Percentiles rank a stretch among this genome's conserved stretches.
phyloP scores from a whole-genome alignment of 2,113 vertebrate species.

The Suncus etruscus region DNA sequence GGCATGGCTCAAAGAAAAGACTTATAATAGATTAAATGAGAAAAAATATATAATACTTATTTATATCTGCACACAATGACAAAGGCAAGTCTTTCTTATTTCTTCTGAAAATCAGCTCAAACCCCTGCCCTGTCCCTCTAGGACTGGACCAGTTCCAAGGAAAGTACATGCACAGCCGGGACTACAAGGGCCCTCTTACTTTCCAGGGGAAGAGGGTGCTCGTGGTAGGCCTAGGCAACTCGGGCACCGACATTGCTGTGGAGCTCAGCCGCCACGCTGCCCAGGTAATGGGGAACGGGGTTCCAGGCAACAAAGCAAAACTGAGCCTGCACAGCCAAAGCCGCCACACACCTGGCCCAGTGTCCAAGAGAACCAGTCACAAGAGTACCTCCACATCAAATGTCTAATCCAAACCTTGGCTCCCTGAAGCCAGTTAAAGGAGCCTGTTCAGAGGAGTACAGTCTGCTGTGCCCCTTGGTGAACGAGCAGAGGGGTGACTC shows the following conservation, averaged over 20 bases:
- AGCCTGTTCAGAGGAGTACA: neutral
- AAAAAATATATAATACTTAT: no score
- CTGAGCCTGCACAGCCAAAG: no score
- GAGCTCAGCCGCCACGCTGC: slow-evolving; percentile 89
- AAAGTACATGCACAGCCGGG: slow-evolving; percentile 88
- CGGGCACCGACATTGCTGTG: slow-evolving; percentile 90
- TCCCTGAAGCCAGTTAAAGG: neutral
- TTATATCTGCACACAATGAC: neutral
- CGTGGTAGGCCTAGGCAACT: slow-evolving; percentile 91
- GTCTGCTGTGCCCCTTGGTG: neutral
- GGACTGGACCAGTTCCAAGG: slow-evolving; percentile 90
- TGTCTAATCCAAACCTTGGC: neutral
- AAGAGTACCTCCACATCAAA: neutral
- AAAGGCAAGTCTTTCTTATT: neutral
- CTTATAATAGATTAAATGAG: no score
- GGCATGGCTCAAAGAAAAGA: no score
- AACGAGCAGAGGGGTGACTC: neutral
- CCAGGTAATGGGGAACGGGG: slow-evolving; percentile 82
- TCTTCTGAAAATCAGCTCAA: slow-evolving; percentile 43
- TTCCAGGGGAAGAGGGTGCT: slow-evolving; percentile 90
- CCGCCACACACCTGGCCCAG: no score
- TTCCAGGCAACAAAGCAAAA: neutral
- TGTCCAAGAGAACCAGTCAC: neutral
- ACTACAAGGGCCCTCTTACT: slow-evolving; percentile 89
- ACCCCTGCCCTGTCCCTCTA: slow-evolving; percentile 69